Evolutionary conservation across 2,888 invertebrate species (phyloP).

Genomic region (Steinernema hermaphroditum): DNA sequence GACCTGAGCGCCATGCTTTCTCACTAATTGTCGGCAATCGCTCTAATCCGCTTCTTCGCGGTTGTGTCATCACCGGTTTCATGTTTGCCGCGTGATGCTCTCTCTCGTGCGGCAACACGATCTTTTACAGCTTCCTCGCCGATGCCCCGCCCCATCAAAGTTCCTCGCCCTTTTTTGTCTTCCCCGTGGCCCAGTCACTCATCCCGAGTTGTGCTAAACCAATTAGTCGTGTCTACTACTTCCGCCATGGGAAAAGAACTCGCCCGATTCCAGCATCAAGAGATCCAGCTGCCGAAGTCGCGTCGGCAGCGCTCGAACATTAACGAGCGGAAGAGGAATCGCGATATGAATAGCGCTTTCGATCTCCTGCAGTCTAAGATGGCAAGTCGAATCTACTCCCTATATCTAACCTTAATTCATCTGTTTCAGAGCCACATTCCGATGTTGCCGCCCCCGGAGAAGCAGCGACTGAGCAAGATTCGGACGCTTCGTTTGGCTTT

Average conservation of each 20-base stretch:
- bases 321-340: slow-evolving; percentile 16
- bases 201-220: background rate
- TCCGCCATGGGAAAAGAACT: background rate
- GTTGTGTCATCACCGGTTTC: slow-evolving; percentile 12
- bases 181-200: background rate
- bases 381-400: too few species aligned
- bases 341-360: slow-evolving; percentile 5
- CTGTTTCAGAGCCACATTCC: slow-evolving; percentile 16
- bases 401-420: too few species aligned
- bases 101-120: background rate
- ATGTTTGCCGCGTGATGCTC: background rate
- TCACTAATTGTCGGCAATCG: slow-evolving; percentile 16
- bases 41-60: background rate
- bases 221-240: background rate
- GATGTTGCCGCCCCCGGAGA: background rate
- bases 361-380: background rate
- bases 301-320: slow-evolving; percentile 1
- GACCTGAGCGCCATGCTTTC: background rate
- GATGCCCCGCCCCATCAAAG: background rate
- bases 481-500: slow-evolving; percentile 6
- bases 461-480: slow-evolving; percentile 11
- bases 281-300: background rate
- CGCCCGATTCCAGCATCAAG: background rate
- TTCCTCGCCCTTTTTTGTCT: too few species aligned
- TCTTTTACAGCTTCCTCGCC: slow-evolving; percentile 1